phyloP scores from a whole-genome alignment of 1,140 invertebrate species.

The Dermatophagoides farinae region DNA sequence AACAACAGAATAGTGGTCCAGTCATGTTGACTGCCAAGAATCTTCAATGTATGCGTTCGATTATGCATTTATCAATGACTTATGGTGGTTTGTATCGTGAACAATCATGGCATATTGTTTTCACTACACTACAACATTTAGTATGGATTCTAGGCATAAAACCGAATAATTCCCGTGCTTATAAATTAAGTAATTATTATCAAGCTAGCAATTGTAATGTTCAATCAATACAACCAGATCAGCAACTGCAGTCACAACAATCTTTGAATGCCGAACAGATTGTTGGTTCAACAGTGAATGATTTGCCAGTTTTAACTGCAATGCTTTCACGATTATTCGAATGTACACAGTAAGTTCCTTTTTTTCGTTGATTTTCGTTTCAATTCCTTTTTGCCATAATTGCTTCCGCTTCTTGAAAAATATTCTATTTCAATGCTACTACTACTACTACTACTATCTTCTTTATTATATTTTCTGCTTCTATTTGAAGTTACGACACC shows the following conservation, averaged over 20 bases:
- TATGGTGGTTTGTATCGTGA: constrained; percentile 76
- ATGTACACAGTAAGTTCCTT: constrained; percentile 47
- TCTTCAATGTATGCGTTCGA: constrained; percentile 74
- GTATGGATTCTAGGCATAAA: constrained; percentile 95
- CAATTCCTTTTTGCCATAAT: background rate
- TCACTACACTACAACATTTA: constrained; percentile 67
- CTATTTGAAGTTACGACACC: constrained; percentile 13
- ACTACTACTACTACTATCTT: background rate
- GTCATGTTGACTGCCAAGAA: constrained; percentile 73
- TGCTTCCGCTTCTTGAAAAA: background rate
- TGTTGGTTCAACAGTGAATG: constrained; percentile 84
- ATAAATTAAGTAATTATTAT: constrained; percentile 29
- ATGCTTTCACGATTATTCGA: constrained; percentile 85
- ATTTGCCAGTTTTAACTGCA: constrained; percentile 71
- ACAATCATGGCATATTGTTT: constrained; percentile 71
- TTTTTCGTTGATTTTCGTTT: background rate
- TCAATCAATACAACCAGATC: background rate
- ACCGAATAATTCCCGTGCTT: constrained; percentile 64
- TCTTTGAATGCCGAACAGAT: constrained; percentile 48
- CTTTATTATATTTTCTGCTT: background rate
- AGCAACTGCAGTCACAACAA: constrained; percentile 21
- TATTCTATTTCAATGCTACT: background rate
- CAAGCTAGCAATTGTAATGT: background rate
- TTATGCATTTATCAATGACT: constrained; percentile 67
- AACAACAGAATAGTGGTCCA: background rate